phyloP scores from a whole-genome alignment of 2,888 invertebrate genomes.

The Podotricha telesiphe region DNA sequence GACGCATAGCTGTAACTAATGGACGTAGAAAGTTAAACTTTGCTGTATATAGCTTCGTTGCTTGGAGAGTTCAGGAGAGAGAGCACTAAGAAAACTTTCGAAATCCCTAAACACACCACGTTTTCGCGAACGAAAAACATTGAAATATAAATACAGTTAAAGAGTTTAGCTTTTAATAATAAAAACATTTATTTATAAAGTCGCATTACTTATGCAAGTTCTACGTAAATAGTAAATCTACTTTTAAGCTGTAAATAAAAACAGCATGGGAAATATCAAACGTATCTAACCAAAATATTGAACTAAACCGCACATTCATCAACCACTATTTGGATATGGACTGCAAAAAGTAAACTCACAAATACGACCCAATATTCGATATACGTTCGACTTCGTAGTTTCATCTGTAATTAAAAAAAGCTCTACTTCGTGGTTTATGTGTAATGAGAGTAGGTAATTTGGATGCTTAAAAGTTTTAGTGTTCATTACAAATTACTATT shows the following conservation, averaged over 20 bases:
- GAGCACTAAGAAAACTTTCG: too few species aligned
- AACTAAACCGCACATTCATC: conserved; percentile 24
- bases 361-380: conserved; percentile 22
- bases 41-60: too few species aligned
- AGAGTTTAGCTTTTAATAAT: too few species aligned
- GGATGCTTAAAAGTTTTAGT: neutral
- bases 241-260: conserved; percentile 8
- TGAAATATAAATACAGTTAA: too few species aligned
- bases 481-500: too few species aligned
- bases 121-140: too few species aligned
- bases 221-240: neutral
- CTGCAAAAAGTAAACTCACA: conserved; percentile 25
- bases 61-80: too few species aligned
- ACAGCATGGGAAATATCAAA: conserved; percentile 10
- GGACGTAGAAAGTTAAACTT: too few species aligned
- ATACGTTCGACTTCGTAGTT: conserved; percentile 19
- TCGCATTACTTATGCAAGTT: neutral
- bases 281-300: conserved; percentile 18
- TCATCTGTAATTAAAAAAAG: conserved; percentile 22
- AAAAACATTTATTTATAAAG: neutral
- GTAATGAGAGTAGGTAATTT: conserved; percentile 3
- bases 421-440: conserved; percentile 2
- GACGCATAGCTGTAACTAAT: too few species aligned
- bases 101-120: too few species aligned
- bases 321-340: conserved; percentile 26